These are phyloP conservation scores for Ochotona curzoniae DNA, from an alignment of 2,113 vertebrate species.

Conservation along the genomic window DNA sequence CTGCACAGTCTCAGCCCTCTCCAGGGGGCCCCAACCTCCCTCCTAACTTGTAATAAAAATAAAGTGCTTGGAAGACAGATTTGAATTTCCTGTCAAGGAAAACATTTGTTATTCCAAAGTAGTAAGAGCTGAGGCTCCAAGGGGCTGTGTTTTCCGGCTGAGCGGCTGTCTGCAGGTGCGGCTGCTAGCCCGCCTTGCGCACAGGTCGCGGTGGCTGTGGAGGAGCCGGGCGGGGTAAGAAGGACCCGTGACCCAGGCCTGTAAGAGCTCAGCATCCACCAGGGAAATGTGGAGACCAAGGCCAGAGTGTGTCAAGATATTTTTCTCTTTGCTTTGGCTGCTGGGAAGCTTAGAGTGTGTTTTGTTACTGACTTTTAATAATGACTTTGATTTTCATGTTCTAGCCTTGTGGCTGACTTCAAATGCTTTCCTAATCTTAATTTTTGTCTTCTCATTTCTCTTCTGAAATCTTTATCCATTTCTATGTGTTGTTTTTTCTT, in stretches of 20 bases:
- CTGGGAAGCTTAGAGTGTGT: neutral
- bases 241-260: neutral
- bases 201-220: neutral
- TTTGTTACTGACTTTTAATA: slow-evolving; percentile 10
- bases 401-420: neutral
- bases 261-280: neutral
- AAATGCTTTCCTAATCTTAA: slow-evolving; percentile 29
- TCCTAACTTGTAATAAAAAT: slow-evolving; percentile 67
- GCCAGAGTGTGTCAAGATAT: neutral
- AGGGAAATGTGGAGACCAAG: neutral
- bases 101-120: slow-evolving; percentile 77
- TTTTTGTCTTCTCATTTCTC: too few relatives aligned
- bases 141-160: slow-evolving; percentile 75
- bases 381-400: neutral
- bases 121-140: slow-evolving; percentile 50
- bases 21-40: slow-evolving; percentile 67
- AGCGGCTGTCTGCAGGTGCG: neutral
- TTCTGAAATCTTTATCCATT: neutral
- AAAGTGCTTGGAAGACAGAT: slow-evolving; percentile 79
- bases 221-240: neutral
- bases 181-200: neutral
- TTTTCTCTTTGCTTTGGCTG: slow-evolving; percentile 31
- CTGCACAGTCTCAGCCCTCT: slow-evolving; percentile 67
- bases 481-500: slow-evolving; percentile 8
- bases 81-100: slow-evolving; percentile 85